A percentile compares a stretch with the other conserved stretches of the same genome.
These are phyloP conservation scores for Caenorhabditis sp. DNA, from an alignment of 2,888 invertebrate genomes.

Conservation along the genomic window DNA sequence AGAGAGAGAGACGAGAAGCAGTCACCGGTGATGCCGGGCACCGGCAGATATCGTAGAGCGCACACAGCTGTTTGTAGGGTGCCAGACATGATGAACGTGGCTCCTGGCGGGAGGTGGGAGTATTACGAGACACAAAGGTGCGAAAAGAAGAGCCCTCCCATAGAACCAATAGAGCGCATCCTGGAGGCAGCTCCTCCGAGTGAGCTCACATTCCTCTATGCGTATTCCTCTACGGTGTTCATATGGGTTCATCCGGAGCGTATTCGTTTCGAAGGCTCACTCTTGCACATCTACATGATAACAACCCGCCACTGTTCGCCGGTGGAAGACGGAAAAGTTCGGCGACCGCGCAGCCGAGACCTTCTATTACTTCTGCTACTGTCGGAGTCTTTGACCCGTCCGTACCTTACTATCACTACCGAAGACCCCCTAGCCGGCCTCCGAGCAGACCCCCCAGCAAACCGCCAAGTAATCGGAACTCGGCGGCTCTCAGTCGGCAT, in stretches of 20 bases:
- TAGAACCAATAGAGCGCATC: conserved; percentile 57
- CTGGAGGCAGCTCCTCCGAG: conserved; percentile 8
- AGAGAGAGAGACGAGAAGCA: conserved; percentile 7
- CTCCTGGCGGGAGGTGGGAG: conserved; percentile 56
- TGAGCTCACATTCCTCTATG: conserved; percentile 46
- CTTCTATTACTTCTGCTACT: conserved; percentile 53
- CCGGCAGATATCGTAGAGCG: conserved; percentile 40
- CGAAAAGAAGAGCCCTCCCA: conserved; percentile 58
- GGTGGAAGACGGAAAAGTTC: conserved; percentile 45
- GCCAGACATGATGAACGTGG: conserved; percentile 56
- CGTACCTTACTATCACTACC: conserved; percentile 58
- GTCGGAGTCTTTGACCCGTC: conserved; percentile 44
- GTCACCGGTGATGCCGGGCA: too few relatives aligned
- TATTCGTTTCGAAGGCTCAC: conserved; percentile 70
- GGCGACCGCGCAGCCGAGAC: conserved; percentile 31
- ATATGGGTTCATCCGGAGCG: conserved; percentile 72
- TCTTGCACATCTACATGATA: conserved; percentile 57
- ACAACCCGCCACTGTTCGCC: conserved; percentile 37
- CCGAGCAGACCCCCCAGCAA: conserved; percentile 64
- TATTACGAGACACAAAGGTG: conserved; percentile 55
- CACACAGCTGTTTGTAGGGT: conserved; percentile 55
- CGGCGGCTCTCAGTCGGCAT: conserved; percentile 61
- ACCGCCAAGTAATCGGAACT: conserved; percentile 60
- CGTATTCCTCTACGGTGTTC: conserved; percentile 43
- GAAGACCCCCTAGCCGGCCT: conserved; percentile 65